phyloP scores from a whole-genome alignment of 2,888 invertebrate genomes.

The Adelphocoris suturalis region DNA sequence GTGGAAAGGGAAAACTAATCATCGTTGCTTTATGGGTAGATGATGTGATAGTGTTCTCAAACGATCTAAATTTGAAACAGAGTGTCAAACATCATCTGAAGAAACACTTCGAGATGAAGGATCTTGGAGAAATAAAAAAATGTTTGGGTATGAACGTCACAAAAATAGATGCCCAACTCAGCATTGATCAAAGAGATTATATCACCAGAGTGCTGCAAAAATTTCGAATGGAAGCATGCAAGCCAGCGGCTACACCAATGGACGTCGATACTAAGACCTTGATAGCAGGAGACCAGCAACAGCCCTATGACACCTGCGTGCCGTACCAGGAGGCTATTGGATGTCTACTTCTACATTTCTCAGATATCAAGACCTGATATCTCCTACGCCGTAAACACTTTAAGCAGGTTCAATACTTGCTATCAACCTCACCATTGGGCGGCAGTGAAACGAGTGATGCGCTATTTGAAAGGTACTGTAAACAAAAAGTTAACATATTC shows the following conservation, averaged over 20 bases:
- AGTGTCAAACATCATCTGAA: not conserved
- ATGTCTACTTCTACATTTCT: constrained; percentile 32
- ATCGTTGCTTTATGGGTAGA: constrained; percentile 6
- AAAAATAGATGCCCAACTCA: not conserved
- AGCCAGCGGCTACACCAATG: not conserved
- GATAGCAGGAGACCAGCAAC: not conserved
- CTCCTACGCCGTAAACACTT: constrained; percentile 3
- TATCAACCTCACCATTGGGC: not conserved
- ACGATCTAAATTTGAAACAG: not conserved
- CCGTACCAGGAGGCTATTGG: constrained; percentile 64
- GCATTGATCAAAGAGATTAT: not conserved
- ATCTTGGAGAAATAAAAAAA: not conserved
- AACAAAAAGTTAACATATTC: not conserved
- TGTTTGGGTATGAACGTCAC: constrained; percentile 1
- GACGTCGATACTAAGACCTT: not conserved
- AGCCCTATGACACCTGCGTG: not conserved
- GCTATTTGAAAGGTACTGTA: not conserved
- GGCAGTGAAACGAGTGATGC: not conserved
- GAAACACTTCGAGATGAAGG: constrained; percentile 51
- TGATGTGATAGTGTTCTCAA: constrained; percentile 2
- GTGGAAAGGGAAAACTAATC: not conserved
- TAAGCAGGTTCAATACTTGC: not conserved
- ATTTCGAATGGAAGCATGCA: not conserved
- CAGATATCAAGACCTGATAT: constrained; percentile 59
- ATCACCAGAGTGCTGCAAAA: not conserved